phyloP scores from a whole-genome alignment of 2,113 vertebrate species.

The Ellobius talpinus region DNA sequence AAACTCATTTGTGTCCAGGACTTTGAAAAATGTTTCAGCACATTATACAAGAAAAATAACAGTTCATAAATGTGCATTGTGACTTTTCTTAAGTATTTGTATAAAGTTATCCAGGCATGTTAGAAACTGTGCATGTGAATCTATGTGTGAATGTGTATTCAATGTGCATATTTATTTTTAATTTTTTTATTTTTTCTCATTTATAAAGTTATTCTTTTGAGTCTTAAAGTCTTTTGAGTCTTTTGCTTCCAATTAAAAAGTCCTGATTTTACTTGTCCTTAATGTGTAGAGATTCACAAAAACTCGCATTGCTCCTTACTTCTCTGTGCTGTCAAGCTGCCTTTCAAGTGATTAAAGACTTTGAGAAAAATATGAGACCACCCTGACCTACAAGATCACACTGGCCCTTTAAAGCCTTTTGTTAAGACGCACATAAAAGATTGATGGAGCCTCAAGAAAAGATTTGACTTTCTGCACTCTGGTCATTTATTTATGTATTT shows the following conservation, averaged over 20 bases:
- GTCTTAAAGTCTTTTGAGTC: too few species aligned
- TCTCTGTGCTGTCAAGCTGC: neutral
- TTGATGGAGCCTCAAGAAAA: conserved; percentile 18
- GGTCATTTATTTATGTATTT: neutral
- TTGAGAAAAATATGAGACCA: neutral
- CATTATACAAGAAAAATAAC: too few species aligned
- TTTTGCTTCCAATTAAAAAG: conserved; percentile 46
- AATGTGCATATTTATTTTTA: too few species aligned
- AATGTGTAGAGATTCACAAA: neutral
- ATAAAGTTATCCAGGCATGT: too few species aligned
- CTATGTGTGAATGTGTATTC: too few species aligned
- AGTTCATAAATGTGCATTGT: too few species aligned
- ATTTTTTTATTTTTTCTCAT: too few species aligned
- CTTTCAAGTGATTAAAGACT: neutral
- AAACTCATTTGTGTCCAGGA: too few species aligned
- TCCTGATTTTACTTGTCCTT: neutral
- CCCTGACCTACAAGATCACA: neutral
- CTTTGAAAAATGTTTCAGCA: too few species aligned
- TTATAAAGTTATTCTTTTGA: too few species aligned
- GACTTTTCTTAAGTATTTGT: too few species aligned
- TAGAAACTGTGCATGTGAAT: too few species aligned
- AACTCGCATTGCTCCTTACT: neutral
- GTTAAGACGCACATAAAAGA: conserved; percentile 45
- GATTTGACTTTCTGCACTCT: conserved; percentile 30
- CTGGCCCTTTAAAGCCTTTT: conserved; percentile 2